These are phyloP conservation scores for Myotis daubentonii DNA, from an alignment of 2,797 vertebrate species.

Conservation along the genomic window DNA sequence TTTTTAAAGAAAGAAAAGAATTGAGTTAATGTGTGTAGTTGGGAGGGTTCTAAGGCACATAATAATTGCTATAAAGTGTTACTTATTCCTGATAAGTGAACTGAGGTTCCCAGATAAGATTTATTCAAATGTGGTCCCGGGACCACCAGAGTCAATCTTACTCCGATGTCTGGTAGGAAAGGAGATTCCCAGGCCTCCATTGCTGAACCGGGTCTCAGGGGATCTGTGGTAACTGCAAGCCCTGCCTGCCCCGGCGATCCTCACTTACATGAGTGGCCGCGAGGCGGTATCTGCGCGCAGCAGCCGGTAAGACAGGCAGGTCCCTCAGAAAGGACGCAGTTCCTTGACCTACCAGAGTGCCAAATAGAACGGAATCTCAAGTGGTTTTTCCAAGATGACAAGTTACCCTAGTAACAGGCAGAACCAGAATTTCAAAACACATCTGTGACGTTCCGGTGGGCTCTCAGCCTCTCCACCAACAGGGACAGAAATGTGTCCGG, in stretches of 20 bases:
- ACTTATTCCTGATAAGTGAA: background rate
- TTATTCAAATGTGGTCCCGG: background rate
- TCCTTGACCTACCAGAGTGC: background rate
- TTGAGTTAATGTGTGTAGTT: background rate
- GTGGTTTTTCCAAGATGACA: slow-evolving; percentile 15
- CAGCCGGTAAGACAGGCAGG: background rate
- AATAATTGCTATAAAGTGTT: background rate
- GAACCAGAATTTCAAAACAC: background rate
- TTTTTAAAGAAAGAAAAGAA: background rate
- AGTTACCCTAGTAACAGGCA: slow-evolving; percentile 30
- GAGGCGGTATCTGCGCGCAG: background rate
- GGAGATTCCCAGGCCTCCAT: background rate
- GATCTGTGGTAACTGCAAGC: background rate
- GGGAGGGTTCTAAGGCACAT: background rate
- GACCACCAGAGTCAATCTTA: background rate
- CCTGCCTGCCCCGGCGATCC: background rate
- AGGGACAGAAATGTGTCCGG: background rate
- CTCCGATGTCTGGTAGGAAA: background rate
- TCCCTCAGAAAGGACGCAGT: background rate
- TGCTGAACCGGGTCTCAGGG: background rate
- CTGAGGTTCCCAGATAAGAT: background rate
- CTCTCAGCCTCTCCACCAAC: background rate
- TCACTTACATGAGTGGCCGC: background rate
- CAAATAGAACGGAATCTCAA: background rate
- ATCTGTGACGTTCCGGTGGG: background rate